Percentiles rank a stretch among this genome's conserved stretches.
These are phyloP conservation scores for Eurytoma adleriae DNA, from an alignment of 2,888 invertebrate species.

Conservation along the genomic window DNA sequence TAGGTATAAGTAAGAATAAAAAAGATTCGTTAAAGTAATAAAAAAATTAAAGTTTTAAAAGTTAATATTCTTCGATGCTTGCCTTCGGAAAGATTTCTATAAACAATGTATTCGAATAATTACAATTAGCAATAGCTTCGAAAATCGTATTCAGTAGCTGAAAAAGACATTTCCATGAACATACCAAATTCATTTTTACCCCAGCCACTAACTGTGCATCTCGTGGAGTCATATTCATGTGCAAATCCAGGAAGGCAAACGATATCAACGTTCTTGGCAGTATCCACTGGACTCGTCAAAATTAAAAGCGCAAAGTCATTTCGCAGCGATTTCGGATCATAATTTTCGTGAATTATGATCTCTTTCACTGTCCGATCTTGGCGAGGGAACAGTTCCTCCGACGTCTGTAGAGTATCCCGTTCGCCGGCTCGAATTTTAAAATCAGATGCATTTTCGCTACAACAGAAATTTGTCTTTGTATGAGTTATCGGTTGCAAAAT, in stretches of 20 bases:
- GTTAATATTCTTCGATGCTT: too few relatives aligned
- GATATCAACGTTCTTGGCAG: slow-evolving; percentile 83
- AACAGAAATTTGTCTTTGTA: background rate
- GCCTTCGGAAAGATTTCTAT: too few relatives aligned
- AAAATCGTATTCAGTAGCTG: too few relatives aligned
- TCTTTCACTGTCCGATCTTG: slow-evolving; percentile 82
- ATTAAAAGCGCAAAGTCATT: slow-evolving; percentile 87
- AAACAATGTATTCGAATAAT: too few relatives aligned
- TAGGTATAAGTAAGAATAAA: too few relatives aligned
- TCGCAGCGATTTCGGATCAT: slow-evolving; percentile 81
- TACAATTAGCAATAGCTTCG: too few relatives aligned
- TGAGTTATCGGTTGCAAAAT: too few relatives aligned
- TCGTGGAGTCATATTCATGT: slow-evolving; percentile 75
- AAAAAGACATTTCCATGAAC: slow-evolving; percentile 15
- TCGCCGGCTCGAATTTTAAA: slow-evolving; percentile 84
- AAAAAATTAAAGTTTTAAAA: too few relatives aligned
- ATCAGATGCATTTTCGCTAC: slow-evolving; percentile 57
- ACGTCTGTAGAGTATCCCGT: slow-evolving; percentile 89
- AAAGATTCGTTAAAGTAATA: too few relatives aligned
- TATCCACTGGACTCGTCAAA: slow-evolving; percentile 79
- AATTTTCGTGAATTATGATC: slow-evolving; percentile 81
- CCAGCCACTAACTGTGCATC: slow-evolving; percentile 86
- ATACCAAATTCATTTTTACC: slow-evolving; percentile 84
- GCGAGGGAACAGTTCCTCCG: slow-evolving; percentile 82
- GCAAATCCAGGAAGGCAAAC: slow-evolving; percentile 81